Conservation (phyloP, 2,888 invertebrate species). For the Capitulum mitella region DNA sequence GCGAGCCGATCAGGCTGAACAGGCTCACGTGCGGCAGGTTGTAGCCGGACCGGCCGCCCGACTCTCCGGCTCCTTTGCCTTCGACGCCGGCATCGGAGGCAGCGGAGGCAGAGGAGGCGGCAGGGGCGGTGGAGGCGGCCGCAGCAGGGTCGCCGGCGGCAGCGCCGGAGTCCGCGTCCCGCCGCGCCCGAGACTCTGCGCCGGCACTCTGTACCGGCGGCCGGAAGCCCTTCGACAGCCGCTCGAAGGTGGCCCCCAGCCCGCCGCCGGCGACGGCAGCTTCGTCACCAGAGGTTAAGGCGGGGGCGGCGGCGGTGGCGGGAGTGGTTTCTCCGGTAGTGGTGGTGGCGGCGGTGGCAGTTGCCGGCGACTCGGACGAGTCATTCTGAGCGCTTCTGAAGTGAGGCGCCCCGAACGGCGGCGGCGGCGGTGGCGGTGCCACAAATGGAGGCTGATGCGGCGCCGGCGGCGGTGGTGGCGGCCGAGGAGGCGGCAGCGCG, state of each 20-base stretch:
- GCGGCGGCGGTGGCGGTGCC: neutral
- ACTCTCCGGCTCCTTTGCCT: no score
- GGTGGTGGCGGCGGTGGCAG: neutral
- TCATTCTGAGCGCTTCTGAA: neutral
- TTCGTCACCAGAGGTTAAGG: no score
- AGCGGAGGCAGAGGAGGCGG: neutral
- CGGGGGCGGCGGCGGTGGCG: neutral
- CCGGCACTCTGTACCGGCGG: neutral
- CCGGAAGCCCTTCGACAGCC: neutral
- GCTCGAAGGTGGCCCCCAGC: neutral
- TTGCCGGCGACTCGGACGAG: neutral
- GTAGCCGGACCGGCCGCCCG: neutral
- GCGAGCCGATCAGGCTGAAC: no score
- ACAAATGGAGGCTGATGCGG: neutral
- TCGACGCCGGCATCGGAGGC: neutral
- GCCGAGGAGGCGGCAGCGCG: neutral
- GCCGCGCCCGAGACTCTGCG: neutral
- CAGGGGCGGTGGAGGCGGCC: neutral
- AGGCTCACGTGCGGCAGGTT: neutral
- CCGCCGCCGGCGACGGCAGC: neutral
- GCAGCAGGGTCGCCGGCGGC: neutral
- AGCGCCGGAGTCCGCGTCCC: neutral
- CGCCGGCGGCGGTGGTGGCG: neutral
- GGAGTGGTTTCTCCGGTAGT: neutral
- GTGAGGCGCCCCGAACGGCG: neutral